Evolutionary conservation across 2,888 invertebrate genomes (phyloP), one percentile per base, ranked within the genome.

Genomic region (Athetis lepigone): DNA sequence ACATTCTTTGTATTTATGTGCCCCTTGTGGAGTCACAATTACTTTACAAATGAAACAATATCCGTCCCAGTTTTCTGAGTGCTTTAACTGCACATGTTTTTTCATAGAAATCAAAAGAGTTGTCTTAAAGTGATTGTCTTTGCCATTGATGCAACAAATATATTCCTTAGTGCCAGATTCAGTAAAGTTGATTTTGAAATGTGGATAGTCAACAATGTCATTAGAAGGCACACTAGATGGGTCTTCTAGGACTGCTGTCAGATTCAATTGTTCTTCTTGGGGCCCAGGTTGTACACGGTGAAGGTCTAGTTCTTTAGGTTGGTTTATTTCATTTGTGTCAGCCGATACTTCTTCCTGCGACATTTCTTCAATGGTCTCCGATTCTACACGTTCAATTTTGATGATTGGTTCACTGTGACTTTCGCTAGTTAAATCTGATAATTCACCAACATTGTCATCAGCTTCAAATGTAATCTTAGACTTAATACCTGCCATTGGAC

Each of bases 51-150:
- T 74, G 51, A 80, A 87, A 79, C 96, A 96, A 76, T 91, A 95
- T 1, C 96, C 96, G 66, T 95, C 94, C 96, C 96, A 96, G 21
- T 82, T 84, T 27, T 95, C 92, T 4, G 77, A 70, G 68, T 95
- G 95, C 70, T 92, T 93, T 0, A 80, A 62, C 78, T 94, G 92
- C 1, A 93, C 88, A 64, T 94, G 94, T 79, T 92, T 93, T 70
- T 94, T 95, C 76, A 95, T 87, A 2, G 94, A 94, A 79, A 95
- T 95, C 33, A 93, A 74, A 19, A 94, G 86, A 4, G 87, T 77
- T 0, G 92, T 93, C 75, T 87, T 88, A 23, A 95, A 95, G 77
- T 94, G 94, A 54, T 84, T 81, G 33, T 88, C 84, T 21, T 70
- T 73, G 13, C 89, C 88, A 68, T 93, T 93, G 47, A 95, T 90